Base-by-base conservation (phyloP, 2,113 vertebrate genomes). In the Paracanthobrama guichenoti region DNA sequence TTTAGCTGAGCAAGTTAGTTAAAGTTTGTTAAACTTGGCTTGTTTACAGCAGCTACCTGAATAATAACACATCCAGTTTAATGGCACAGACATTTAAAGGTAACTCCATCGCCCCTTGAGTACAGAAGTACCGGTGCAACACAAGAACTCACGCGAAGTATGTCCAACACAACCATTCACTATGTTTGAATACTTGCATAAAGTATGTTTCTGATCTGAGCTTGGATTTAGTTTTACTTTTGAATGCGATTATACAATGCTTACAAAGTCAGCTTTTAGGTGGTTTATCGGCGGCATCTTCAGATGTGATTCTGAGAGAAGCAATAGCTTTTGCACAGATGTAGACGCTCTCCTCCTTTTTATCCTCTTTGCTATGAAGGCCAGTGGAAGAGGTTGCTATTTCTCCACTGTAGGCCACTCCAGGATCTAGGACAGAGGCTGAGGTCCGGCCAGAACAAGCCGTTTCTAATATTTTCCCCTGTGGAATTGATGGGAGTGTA, bases 271-370 rank as follows among this genome's bases (percentile, higher is more conserved):
- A 89, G 95, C 95, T 95, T 94, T 92, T 91, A 18, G 89, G 90
- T 28, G 90, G 90, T 91, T 92, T 94, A 86, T 94, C 96, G 0
- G 95, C 94, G 84, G 95, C 94, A 90, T 97, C 97, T 91, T 97
- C 97, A 82, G 96, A 94, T 92, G 96, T 97, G 79, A 99, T 98
- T 91, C 96, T 96, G 89, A 99, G 94, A 79, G 96, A 99, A 91
- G 96, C 98, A 84, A 99, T 99, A 96, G 97, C 98, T 96, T 97
- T 97, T 93, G 97, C 95, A 91, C 98, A 99, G 89, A 96, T 99
- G 91, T 96, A 97, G 84, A 99, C 96, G 73, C 93, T 96, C 90
- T 99, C 98, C 90, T 99, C 97, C 90, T 97, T 97, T 78, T 96
- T 81, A 74, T 86, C 76, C 81, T 93, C 95, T 90, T 92, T 88